phyloP scores from a whole-genome alignment of 2,888 invertebrate genomes.

The Rosalia funebris region DNA sequence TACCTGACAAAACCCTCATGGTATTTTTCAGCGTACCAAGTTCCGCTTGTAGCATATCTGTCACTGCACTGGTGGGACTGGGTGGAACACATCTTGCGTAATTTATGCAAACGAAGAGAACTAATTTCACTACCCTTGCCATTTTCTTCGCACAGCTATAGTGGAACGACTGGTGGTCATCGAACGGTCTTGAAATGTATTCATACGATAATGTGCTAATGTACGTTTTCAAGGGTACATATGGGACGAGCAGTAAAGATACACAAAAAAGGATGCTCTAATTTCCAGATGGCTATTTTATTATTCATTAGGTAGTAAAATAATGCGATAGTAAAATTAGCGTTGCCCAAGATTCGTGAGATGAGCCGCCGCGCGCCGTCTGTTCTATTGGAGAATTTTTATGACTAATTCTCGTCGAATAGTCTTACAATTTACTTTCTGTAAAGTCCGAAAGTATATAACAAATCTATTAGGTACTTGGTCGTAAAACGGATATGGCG shows the following conservation, averaged over 20 bases:
- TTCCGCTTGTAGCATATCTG: slow-evolving; percentile 30
- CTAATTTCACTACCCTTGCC: slow-evolving; percentile 18
- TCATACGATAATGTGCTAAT: slow-evolving; percentile 14
- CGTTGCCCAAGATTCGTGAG: neutral
- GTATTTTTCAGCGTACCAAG: slow-evolving; percentile 41
- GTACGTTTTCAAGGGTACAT: slow-evolving; percentile 29
- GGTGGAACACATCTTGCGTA: slow-evolving; percentile 30
- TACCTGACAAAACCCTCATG: slow-evolving; percentile 43
- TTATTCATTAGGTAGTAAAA: slow-evolving; percentile 27
- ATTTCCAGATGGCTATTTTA: slow-evolving; percentile 33
- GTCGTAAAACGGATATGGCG: no score
- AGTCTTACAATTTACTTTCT: no score
- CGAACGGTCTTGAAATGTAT: slow-evolving; percentile 23
- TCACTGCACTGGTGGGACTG: slow-evolving; percentile 26
- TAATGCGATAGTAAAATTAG: slow-evolving; percentile 7
- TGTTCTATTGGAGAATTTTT: no score
- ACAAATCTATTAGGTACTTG: no score
- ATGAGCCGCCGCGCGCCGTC: no score
- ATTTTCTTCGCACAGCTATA: neutral
- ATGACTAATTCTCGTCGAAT: no score
- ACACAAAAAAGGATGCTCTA: slow-evolving; percentile 30
- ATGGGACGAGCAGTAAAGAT: slow-evolving; percentile 20
- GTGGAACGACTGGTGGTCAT: slow-evolving; percentile 8
- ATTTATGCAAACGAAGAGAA: slow-evolving; percentile 16
- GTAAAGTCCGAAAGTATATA: no score